Conservation (phyloP, 2,113 vertebrate species). For the Egretta garzetta region DNA sequence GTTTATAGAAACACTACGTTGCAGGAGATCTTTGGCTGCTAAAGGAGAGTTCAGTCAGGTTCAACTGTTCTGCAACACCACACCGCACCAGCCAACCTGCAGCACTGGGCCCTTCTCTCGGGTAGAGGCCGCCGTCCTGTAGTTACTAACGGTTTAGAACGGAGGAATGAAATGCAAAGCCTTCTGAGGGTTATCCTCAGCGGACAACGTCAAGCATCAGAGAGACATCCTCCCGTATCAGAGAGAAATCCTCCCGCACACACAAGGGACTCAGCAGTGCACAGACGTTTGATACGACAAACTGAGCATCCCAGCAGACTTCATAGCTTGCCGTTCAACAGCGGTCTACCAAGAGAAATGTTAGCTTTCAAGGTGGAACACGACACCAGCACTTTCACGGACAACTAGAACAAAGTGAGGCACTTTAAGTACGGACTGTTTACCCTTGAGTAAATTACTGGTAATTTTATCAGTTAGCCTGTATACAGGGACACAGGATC, state of each 20-base stretch:
- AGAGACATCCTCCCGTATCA: not conserved
- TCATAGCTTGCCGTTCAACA: not conserved
- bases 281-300: not conserved
- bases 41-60: not conserved
- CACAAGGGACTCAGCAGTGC: rapidly evolving
- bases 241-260: not conserved
- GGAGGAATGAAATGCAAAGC: not conserved
- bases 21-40: not conserved
- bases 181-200: not conserved
- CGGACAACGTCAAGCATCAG: not conserved
- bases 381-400: not conserved
- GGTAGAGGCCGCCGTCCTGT: not conserved
- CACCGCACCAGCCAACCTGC: not conserved
- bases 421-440: not conserved
- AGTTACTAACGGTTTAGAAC: not conserved
- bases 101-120: rapidly evolving
- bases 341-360: not conserved
- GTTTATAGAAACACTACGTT: not conserved
- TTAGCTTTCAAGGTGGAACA: not conserved
- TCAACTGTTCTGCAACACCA: not conserved
- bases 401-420: not conserved
- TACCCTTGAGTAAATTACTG: not conserved
- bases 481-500: not conserved
- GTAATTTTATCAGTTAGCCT: not conserved
- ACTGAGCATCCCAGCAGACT: not conserved